Evolutionary conservation across 2,797 vertebrate species (phyloP).

Genomic region (Bryconaethiops microstoma): DNA sequence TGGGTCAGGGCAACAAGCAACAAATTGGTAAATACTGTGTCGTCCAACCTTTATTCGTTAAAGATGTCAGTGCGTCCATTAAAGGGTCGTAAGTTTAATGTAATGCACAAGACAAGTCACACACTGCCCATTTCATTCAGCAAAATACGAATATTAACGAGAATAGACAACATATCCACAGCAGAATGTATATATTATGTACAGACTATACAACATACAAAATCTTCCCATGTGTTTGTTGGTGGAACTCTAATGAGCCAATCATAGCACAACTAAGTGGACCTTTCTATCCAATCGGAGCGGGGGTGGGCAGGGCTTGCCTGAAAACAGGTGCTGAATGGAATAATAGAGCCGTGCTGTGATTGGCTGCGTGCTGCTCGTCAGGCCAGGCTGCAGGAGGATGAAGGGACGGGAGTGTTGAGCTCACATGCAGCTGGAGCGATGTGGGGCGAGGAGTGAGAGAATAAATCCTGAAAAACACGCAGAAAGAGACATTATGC

Average conservation of each 20-base stretch:
- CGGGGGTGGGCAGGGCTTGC: not conserved
- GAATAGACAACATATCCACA: not conserved
- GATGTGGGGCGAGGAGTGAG: slow-evolving; percentile 7
- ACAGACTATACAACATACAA: not conserved
- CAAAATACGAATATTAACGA: too few species aligned
- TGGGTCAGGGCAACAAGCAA: too few species aligned
- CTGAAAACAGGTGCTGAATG: not conserved
- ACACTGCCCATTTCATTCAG: not conserved
- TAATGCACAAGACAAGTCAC: not conserved
- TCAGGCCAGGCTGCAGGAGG: slow-evolving; percentile 43
- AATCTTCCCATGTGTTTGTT: too few species aligned
- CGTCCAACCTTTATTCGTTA: too few species aligned
- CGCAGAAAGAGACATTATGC: not conserved
- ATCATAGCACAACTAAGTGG: not conserved
- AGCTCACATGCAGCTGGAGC: slow-evolving; percentile 25
- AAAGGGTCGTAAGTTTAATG: not conserved
- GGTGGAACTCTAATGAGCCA: not conserved
- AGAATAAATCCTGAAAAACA: not conserved
- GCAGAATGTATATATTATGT: not conserved
- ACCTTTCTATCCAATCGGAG: not conserved
- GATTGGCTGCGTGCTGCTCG: slow-evolving; percentile 40
- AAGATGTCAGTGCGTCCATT: not conserved
- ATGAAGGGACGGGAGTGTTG: slow-evolving; percentile 47
- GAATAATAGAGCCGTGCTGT: not conserved
- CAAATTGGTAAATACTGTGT: too few species aligned